Evolutionary conservation across 2,113 vertebrate genomes (phyloP).

Genomic region (Centropristis striata): DNA sequence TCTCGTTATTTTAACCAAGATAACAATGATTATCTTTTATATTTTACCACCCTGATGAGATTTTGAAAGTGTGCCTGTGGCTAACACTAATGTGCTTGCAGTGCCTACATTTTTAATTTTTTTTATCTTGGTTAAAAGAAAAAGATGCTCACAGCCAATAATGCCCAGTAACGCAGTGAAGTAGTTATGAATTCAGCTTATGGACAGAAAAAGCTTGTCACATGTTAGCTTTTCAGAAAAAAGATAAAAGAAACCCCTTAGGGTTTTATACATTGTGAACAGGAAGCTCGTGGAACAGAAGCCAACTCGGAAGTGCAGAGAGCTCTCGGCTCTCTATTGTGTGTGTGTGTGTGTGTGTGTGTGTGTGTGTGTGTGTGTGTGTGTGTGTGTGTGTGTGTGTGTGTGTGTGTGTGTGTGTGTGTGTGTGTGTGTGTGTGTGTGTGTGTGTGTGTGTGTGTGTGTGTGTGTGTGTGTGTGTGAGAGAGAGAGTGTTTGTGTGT

Average conservation of each 20-base stretch:
- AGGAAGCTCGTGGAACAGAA: constrained; percentile 23
- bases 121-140: neutral
- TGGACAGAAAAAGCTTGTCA: neutral
- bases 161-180: neutral
- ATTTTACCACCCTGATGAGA: neutral
- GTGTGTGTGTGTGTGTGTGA: constrained; percentile 5
- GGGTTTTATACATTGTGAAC: neutral
- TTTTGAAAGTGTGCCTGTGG: neutral
- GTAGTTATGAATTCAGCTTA: neutral
- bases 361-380: neutral
- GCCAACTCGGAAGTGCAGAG: neutral
- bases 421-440: neutral
- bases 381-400: neutral
- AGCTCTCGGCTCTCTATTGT: neutral
- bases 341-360: constrained; percentile 2
- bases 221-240: neutral
- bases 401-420: neutral
- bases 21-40: neutral
- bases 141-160: neutral
- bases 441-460: constrained; percentile 11
- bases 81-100: neutral
- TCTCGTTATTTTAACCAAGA: constrained; percentile 2
- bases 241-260: neutral
- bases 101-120: neutral
- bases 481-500: neutral